A percentile compares a stretch with the other conserved stretches of the same genome.
phyloP scores from a whole-genome alignment of 37 sponge, comb jelly and placozoan genomes.

The Oscarella lobularis region DNA sequence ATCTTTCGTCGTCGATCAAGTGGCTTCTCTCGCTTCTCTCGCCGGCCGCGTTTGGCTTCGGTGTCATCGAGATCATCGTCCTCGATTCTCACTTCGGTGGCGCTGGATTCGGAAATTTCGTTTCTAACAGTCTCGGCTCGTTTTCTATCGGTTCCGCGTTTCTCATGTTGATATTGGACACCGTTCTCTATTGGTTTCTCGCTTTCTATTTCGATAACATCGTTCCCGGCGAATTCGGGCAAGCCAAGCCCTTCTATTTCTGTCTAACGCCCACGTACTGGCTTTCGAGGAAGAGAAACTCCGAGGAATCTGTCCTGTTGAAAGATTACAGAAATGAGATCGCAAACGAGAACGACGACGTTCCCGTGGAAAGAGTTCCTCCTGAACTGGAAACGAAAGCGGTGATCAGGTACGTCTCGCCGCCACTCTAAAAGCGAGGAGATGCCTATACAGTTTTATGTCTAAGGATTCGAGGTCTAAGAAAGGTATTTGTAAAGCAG shows the following conservation, averaged over 20 bases:
- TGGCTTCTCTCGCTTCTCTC: constrained; percentile 1
- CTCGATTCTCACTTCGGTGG: constrained; percentile 1
- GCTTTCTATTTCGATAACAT: constrained; percentile 15
- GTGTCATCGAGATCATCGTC: background rate
- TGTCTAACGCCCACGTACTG: background rate
- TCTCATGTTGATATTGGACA: constrained; percentile 15
- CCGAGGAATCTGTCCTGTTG: too few species aligned
- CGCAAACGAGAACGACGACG: too few species aligned
- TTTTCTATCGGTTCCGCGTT: background rate
- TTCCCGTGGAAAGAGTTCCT: background rate
- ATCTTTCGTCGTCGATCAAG: background rate
- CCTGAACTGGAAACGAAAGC: background rate
- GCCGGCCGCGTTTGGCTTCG: background rate
- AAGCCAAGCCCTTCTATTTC: background rate
- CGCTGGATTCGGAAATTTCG: background rate
- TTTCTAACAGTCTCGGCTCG: background rate
- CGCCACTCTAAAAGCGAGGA: too few species aligned
- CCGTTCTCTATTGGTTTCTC: constrained; percentile 9
- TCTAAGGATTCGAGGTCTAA: background rate
- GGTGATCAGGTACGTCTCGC: background rate
- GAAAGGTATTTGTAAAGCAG: background rate
- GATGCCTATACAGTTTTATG: too few species aligned
- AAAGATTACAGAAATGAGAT: too few species aligned
- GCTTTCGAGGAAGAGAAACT: too few species aligned
- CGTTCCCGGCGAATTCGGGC: constrained; percentile 12